Evolutionary conservation across 2,113 vertebrate species (phyloP), one percentile per base, ranked within the genome.

Genomic region (Bos indicus): DNA sequence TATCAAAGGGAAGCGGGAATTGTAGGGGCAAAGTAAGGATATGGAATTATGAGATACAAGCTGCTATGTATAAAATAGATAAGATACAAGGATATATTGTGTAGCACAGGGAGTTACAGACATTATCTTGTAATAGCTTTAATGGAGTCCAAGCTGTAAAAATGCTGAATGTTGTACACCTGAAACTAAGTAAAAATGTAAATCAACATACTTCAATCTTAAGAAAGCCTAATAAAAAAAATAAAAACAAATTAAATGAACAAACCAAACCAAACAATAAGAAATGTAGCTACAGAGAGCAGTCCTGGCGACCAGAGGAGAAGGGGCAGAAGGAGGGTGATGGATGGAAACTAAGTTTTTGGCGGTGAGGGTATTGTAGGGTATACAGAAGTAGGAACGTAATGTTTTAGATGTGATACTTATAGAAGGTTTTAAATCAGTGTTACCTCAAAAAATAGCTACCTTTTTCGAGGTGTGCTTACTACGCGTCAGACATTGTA

Each of bases 401-500:
- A 36, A 25, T 36, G 51, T 25, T 52, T n/a, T 25, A 56, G 25
- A 82, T 33, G 16, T n/a, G 30, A 52, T 52, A 14, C 48, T 7
- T 82, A 82, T 6, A 83, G 80, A 54, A 25, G 80, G 51, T 36
- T 56, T 25, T 5, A 56, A 56, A 36, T 15, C 81, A 83, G 2
- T 14, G 33, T 25, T 83, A 56, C 33, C 2, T 83, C 51, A 56
- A 54, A 56, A 83, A 83, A 26, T 14, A 54, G 84, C 33, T 85
- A 6, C 19, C 7, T 54, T 88, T 78, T 23, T 16, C 26, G 6
- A 64, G 52, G 33, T 26, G 33, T 19, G 1, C 40, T 64, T n/a
- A n/a, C 36, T 33, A 0, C 19, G 7, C 0, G 0, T 59, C 25
- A 26, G 92, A 36, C 7, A 0, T 54, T 9, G 7, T 46, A 3